A percentile compares a stretch with the other conserved stretches of the same genome.
Evolutionary conservation across 2,888 invertebrate genomes (phyloP).

Genomic region (Apodemia mormo): DNA sequence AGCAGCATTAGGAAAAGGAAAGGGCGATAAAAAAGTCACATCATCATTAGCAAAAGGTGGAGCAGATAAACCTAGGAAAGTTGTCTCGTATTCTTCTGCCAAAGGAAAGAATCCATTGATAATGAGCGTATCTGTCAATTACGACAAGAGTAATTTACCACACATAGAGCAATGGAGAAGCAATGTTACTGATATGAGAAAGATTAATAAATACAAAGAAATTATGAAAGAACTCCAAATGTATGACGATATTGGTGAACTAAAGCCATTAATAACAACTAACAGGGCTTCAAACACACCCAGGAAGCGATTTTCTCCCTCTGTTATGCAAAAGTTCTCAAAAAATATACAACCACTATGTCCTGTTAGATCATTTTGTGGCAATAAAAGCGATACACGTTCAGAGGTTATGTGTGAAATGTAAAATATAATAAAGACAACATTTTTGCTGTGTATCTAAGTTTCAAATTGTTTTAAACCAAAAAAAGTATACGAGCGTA

Average conservation of each 20-base stretch:
- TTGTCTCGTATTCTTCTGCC: slow-evolving; percentile 38
- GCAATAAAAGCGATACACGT: slow-evolving; percentile 1
- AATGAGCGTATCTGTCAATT: slow-evolving; percentile 56
- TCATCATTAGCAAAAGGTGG: slow-evolving; percentile 29
- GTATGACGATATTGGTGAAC: slow-evolving; percentile 55
- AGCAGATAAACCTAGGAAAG: slow-evolving; percentile 41
- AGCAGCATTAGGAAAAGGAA: slow-evolving; percentile 35
- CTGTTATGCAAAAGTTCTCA: slow-evolving; percentile 27
- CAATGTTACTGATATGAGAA: slow-evolving; percentile 46
- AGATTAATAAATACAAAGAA: slow-evolving; percentile 58
- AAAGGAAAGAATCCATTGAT: slow-evolving; percentile 50
- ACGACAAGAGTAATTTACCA: slow-evolving; percentile 39
- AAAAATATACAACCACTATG: slow-evolving; percentile 19
- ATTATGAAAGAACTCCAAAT: slow-evolving; percentile 60
- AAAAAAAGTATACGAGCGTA: too few species aligned
- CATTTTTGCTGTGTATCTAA: background rate
- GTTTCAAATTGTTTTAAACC: too few species aligned
- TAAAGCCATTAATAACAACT: slow-evolving; percentile 51
- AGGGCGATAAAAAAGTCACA: slow-evolving; percentile 39
- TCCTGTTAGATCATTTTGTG: slow-evolving; percentile 22
- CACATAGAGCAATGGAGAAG: slow-evolving; percentile 34
- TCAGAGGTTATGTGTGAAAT: slow-evolving; percentile 1
- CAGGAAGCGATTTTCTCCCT: slow-evolving; percentile 46
- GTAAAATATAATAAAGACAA: background rate
- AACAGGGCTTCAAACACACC: slow-evolving; percentile 68